Conservation (phyloP, 1,140 invertebrate species). For the Periplaneta americana region DNA sequence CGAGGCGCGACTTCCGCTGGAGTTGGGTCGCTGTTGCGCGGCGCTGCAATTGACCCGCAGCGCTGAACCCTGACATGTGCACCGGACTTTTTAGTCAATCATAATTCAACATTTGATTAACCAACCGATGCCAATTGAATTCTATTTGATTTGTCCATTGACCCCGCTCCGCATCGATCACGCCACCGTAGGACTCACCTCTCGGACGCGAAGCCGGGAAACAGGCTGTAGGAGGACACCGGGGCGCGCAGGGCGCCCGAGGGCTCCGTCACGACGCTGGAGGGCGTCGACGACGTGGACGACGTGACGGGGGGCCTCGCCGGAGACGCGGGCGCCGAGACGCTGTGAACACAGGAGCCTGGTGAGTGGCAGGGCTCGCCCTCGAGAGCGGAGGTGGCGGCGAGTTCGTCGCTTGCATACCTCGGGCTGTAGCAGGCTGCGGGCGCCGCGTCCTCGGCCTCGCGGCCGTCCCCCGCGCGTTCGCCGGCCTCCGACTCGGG, state of each 20-base stretch:
- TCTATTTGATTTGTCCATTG: background rate
- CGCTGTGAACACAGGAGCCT: slow-evolving; percentile 3
- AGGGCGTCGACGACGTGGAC: slow-evolving; percentile 13
- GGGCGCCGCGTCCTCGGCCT: background rate
- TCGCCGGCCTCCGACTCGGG: background rate
- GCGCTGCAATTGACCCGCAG: background rate
- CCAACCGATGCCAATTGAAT: background rate
- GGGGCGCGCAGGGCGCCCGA: slow-evolving; percentile 22
- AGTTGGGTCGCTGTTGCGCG: background rate
- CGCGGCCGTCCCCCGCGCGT: background rate
- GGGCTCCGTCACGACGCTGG: slow-evolving; percentile 19
- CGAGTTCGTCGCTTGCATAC: background rate
- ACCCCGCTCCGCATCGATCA: background rate
- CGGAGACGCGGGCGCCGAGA: slow-evolving; percentile 6
- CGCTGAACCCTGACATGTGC: background rate
- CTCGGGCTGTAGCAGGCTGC: background rate
- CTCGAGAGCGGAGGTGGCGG: background rate
- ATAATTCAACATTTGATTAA: background rate
- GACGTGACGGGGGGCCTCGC: slow-evolving; percentile 10
- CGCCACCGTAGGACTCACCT: slow-evolving; percentile 24
- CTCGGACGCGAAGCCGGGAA: slow-evolving; percentile 29
- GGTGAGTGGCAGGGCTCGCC: background rate
- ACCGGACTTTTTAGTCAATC: background rate
- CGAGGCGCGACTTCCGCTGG: too few relatives aligned
- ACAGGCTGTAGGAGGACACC: slow-evolving; percentile 26